Evolutionary conservation across 2,888 invertebrate species (phyloP).

Genomic region (Dinocampus coccinellae): DNA sequence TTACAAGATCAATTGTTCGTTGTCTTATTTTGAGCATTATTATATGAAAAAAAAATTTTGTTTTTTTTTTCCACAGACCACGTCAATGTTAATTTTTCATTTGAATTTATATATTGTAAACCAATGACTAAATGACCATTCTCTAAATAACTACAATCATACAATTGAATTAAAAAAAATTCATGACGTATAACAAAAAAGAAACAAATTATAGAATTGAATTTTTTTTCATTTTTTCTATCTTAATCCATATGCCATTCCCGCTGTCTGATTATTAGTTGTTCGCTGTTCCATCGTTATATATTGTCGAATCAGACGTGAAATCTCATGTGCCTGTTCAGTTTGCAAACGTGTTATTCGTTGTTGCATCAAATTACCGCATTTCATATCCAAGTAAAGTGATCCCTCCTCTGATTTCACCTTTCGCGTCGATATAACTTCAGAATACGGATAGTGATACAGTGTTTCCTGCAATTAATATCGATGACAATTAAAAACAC

Average conservation of each 20-base stretch:
- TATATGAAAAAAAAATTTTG: background rate
- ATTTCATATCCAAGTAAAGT: conserved; percentile 95
- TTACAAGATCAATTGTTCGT: conserved; percentile 45
- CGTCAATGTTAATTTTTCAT: background rate
- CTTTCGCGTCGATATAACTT: conserved; percentile 96
- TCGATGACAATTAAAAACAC: conserved; percentile 10
- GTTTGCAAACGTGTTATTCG: conserved; percentile 95
- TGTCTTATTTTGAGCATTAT: conserved; percentile 47
- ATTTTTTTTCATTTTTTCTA: conserved; percentile 46
- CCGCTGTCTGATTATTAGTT: conserved; percentile 57
- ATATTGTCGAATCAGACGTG: conserved; percentile 95
- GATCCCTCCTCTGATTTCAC: conserved; percentile 92
- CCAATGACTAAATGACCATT: background rate
- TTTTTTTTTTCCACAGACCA: background rate
- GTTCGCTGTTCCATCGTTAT: conserved; percentile 87
- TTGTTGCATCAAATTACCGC: conserved; percentile 96
- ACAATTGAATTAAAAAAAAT: background rate
- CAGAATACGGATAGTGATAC: conserved; percentile 93
- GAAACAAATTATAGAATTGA: background rate
- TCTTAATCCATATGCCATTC: conserved; percentile 63
- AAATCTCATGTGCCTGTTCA: conserved; percentile 97
- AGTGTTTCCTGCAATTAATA: conserved; percentile 79
- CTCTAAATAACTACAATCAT: background rate
- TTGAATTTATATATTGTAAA: conserved; percentile 13
- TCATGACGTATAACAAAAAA: background rate